These are phyloP conservation scores for Pelosia muscerda DNA, from an alignment of 2,888 invertebrate species.

Conservation along the genomic window DNA sequence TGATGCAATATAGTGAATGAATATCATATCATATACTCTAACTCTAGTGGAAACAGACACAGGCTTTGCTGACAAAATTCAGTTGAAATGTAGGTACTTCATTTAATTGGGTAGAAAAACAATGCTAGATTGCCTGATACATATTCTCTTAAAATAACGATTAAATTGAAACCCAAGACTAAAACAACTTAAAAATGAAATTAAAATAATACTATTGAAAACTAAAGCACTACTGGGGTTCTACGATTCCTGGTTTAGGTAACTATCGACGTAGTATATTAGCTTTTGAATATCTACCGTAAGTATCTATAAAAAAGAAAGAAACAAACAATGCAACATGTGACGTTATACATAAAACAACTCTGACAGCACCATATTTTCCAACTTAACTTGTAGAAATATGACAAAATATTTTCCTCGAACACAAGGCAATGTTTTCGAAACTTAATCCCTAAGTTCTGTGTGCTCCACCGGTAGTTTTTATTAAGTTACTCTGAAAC, in stretches of 20 bases:
- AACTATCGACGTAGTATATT: background rate
- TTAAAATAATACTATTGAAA: too few relatives aligned
- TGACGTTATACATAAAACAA: background rate
- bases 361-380: background rate
- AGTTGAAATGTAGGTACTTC: too few relatives aligned
- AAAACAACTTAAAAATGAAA: too few relatives aligned
- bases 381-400: conserved; percentile 41
- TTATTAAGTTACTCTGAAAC: conserved; percentile 82
- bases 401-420: conserved; percentile 56
- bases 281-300: too few relatives aligned
- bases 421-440: conserved; percentile 62
- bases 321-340: background rate
- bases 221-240: too few relatives aligned
- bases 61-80: too few relatives aligned
- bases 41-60: background rate
- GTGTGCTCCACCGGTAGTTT: conserved; percentile 64
- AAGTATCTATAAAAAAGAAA: background rate
- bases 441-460: conserved; percentile 75
- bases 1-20: background rate
- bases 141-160: too few relatives aligned
- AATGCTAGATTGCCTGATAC: too few relatives aligned
- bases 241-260: background rate
- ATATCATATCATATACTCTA: background rate
- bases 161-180: too few relatives aligned
- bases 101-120: too few relatives aligned